Base-by-base conservation (phyloP, 2,797 vertebrate genomes). In the Neosalanx taihuensis region DNA sequence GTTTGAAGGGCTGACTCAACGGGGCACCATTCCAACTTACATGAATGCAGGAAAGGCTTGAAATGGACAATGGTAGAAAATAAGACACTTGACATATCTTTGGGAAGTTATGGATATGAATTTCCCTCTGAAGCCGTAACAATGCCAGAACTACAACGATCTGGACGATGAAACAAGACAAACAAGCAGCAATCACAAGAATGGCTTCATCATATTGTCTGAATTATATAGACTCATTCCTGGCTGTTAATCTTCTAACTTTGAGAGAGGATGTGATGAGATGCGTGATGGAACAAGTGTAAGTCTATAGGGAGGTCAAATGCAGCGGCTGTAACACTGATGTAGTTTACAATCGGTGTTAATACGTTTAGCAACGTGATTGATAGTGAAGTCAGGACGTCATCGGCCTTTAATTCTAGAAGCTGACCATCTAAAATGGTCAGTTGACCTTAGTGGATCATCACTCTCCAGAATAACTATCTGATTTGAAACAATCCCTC, bases 1-100 rank as follows among this genome's bases (percentile, higher is more conserved):
- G 70, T 99, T 99, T 49, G 97, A 99, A 89, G 98, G 97, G 64
- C 89, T 99, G 71, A 99, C 98, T 0, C 97, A 99, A 83, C 93
- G 97, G 58, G 97, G 98, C 83, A 96, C 96, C 26, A 98, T 99
- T 84, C 98, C 97, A 49, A 95, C 93, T 33, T 99, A 99, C 91
- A 97, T 96, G 95, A 98, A 98, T 89, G 92, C 92, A 0, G 95
- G 95, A 77, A 97, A 99, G 81, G 91, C 96, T 74, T 97, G 93
- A 98, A 74, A 13, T 20, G 4, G 46, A 12, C 72, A 2, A 46
- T 46, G 63, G 31, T n/a, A 31, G 53, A 23, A 10, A 53, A n/a
- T 26, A 31, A 53, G 31, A 30, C 30, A 30, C 13, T 18, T 74
- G 85, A 76, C 84, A 88, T 82, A 60, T 67, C 85, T 79, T 85